phyloP scores from a whole-genome alignment of 2,888 invertebrate genomes.

The Morpho helenor region DNA sequence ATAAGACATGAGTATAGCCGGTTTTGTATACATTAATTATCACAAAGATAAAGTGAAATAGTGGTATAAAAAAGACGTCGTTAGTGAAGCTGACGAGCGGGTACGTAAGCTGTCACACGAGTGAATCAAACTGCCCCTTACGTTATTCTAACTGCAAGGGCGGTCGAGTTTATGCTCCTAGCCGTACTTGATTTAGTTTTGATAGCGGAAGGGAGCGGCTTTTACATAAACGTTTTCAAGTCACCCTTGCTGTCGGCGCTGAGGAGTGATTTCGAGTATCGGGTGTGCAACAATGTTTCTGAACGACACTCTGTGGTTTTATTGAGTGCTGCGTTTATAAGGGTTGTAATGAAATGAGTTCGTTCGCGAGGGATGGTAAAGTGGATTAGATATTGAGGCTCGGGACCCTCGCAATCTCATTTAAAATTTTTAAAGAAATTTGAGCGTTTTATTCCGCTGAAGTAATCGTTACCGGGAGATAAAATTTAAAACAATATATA shows the following conservation, averaged over 20 bases:
- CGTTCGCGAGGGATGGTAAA: constrained; percentile 49
- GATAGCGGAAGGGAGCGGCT: constrained; percentile 72
- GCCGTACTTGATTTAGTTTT: constrained; percentile 74
- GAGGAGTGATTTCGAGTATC: constrained; percentile 37
- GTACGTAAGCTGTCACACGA: constrained; percentile 63
- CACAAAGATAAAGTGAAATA: background rate
- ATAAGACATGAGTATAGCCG: too few relatives aligned
- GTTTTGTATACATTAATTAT: too few relatives aligned
- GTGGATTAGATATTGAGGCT: constrained; percentile 59
- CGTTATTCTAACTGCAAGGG: constrained; percentile 75
- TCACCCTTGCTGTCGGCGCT: constrained; percentile 27
- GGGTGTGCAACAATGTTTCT: constrained; percentile 67
- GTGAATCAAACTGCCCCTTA: constrained; percentile 75
- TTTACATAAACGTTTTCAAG: constrained; percentile 70
- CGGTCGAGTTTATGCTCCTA: constrained; percentile 70
- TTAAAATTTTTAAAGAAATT: constrained; percentile 7
- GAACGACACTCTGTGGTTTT: constrained; percentile 47
- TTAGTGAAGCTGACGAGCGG: constrained; percentile 46
- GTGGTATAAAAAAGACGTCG: constrained; percentile 53
- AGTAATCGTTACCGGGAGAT: background rate
- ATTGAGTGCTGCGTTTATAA: constrained; percentile 52
- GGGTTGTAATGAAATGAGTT: constrained; percentile 65
- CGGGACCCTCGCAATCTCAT: constrained; percentile 13
- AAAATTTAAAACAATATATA: too few relatives aligned
- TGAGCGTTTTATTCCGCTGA: background rate